These are phyloP conservation scores for Cheirogaleus major DNA, from an alignment of 2,797 vertebrate genomes.

Conservation along the genomic window DNA sequence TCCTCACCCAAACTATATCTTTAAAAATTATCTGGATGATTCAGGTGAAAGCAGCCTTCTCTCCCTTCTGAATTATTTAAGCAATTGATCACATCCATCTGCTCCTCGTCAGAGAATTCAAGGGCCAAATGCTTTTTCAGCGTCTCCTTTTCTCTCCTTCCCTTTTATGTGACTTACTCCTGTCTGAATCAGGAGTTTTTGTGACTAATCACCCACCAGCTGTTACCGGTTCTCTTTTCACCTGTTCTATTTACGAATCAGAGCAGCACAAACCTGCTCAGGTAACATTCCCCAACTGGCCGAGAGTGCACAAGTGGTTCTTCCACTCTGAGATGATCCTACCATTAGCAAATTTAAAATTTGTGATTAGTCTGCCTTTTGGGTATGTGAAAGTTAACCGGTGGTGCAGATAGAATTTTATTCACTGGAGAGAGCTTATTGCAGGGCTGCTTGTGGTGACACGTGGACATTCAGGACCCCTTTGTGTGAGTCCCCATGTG, in stretches of 20 bases:
- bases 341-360: not conserved
- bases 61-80: constrained; percentile 65
- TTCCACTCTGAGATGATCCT: not conserved
- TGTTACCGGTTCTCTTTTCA: constrained; percentile 24
- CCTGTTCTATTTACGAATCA: constrained; percentile 39
- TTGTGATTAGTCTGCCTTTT: constrained; percentile 30
- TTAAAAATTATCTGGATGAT: constrained; percentile 53
- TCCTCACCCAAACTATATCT: not conserved
- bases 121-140: constrained; percentile 14
- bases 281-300: constrained; percentile 23
- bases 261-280: not conserved
- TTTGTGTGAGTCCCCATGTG: not conserved
- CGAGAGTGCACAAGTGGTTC: not conserved
- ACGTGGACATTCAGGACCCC: not conserved
- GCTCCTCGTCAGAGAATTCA: constrained; percentile 27
- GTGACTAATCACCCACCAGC: constrained; percentile 41
- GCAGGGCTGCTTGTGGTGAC: not conserved
- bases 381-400: not conserved
- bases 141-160: not conserved
- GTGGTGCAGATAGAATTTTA: not conserved
- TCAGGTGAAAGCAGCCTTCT: constrained; percentile 58
- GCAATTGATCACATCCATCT: constrained; percentile 64
- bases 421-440: not conserved
- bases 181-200: constrained; percentile 4
- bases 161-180: not conserved